Evolutionary conservation across 2,888 invertebrate species (phyloP).

Genomic region (Harpalus rufipes): DNA sequence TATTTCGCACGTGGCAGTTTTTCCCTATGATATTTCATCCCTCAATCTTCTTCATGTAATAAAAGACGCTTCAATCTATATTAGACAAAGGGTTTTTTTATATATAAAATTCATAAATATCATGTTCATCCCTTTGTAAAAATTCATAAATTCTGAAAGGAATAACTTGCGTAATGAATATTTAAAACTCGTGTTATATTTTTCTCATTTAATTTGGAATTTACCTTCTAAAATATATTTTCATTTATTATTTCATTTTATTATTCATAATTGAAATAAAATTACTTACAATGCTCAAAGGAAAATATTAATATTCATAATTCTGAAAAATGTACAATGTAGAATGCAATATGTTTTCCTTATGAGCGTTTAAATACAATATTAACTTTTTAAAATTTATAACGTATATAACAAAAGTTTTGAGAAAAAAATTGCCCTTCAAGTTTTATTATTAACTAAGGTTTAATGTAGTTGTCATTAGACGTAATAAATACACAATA

Average conservation of each 20-base stretch:
- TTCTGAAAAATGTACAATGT: background rate
- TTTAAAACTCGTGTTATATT: slow-evolving; percentile 38
- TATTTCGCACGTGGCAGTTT: too few species aligned
- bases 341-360: background rate
- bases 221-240: slow-evolving; percentile 36
- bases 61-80: too few species aligned
- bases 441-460: too few species aligned
- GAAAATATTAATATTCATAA: slow-evolving; percentile 42
- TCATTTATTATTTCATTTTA: slow-evolving; percentile 25
- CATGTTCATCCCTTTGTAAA: slow-evolving; percentile 23
- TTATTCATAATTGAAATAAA: slow-evolving; percentile 46
- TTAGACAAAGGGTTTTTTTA: too few species aligned
- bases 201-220: slow-evolving; percentile 30
- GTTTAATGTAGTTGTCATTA: too few species aligned
- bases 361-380: too few species aligned
- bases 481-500: too few species aligned
- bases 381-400: too few species aligned
- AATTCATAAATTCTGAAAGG: slow-evolving; percentile 36
- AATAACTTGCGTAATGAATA: slow-evolving; percentile 32
- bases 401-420: too few species aligned
- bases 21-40: too few species aligned
- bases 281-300: slow-evolving; percentile 13
- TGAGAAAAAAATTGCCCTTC: too few species aligned
- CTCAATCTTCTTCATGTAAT: too few species aligned
- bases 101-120: slow-evolving; percentile 10